These are phyloP conservation scores for Capreolus pygargus DNA, from an alignment of 2,113 vertebrate genomes.

Conservation along the genomic window DNA sequence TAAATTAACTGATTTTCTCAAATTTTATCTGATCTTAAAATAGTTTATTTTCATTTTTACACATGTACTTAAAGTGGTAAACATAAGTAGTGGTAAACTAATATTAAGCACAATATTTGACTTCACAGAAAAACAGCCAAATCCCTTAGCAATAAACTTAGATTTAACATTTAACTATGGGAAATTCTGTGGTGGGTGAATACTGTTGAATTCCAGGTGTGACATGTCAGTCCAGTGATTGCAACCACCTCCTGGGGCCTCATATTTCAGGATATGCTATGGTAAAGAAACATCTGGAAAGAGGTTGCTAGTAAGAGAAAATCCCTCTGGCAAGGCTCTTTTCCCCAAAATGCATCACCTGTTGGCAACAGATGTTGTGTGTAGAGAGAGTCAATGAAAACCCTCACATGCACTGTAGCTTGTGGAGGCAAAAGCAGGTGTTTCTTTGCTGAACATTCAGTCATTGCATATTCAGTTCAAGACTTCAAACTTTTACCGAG, in stretches of 20 bases:
- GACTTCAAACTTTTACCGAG: neutral
- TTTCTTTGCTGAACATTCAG: neutral
- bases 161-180: slow-evolving; percentile 11
- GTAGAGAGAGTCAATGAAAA: neutral
- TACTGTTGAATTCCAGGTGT: neutral
- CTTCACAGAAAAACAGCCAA: neutral
- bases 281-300: slow-evolving; percentile 28
- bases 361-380: neutral
- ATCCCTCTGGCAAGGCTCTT: neutral
- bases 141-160: neutral
- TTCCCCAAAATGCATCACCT: neutral
- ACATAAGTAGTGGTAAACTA: neutral
- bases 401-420: neutral
- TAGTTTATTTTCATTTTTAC: neutral
- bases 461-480: neutral
- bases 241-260: neutral
- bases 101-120: neutral
- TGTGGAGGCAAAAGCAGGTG: neutral
- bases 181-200: neutral
- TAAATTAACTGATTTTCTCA: neutral
- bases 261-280: neutral
- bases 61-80: neutral
- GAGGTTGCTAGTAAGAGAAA: neutral
- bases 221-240: neutral
- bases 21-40: neutral